phyloP scores from a whole-genome alignment of 92 coral and sea anemone species.

The Parazoanthus darwini region DNA sequence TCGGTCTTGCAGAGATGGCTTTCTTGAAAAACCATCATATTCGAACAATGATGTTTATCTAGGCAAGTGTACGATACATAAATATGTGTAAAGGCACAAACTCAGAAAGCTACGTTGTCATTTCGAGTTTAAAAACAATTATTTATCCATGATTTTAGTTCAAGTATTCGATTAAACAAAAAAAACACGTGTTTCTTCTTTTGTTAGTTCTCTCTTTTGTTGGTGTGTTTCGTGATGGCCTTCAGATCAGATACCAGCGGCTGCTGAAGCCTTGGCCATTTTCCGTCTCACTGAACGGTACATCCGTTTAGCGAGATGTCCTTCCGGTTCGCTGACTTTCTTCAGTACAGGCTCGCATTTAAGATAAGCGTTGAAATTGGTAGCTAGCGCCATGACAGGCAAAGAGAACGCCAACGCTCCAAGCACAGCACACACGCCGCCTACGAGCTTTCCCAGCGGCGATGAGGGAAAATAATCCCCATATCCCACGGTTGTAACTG shows the following conservation, averaged over 20 bases:
- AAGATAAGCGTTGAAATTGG: constrained; percentile 87
- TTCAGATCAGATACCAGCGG: background rate
- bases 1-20: background rate
- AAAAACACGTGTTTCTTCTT: background rate
- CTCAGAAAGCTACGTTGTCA: background rate
- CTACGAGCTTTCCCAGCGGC: constrained; percentile 73
- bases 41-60: background rate
- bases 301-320: constrained; percentile 40
- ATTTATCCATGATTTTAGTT: background rate
- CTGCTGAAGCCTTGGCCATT: constrained; percentile 17
- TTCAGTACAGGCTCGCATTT: constrained; percentile 82
- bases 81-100: no score
- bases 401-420: constrained; percentile 93
- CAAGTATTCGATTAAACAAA: background rate
- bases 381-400: constrained; percentile 94
- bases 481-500: constrained; percentile 90
- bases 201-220: background rate
- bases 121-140: background rate
- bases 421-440: constrained; percentile 84
- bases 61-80: background rate
- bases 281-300: constrained; percentile 12
- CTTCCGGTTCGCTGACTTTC: constrained; percentile 42
- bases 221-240: background rate
- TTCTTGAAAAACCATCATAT: background rate
- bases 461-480: constrained; percentile 84